Percentiles rank a stretch among this genome's conserved stretches.
Conservation (phyloP, 2,797 vertebrate genomes). For the Chanos chanos region DNA sequence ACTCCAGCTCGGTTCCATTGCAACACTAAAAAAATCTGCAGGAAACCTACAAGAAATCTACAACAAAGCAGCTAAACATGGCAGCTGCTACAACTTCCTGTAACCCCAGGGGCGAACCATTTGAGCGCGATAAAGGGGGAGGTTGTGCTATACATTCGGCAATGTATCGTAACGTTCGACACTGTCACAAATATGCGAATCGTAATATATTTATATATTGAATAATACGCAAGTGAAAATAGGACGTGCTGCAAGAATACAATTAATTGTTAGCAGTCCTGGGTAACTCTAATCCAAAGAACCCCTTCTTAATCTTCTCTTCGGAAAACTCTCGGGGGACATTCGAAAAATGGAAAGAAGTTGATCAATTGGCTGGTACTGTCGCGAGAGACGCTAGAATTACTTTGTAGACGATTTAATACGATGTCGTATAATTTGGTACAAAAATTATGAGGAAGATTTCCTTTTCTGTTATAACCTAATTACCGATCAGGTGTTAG, state of each 20-base stretch:
- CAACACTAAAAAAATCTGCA: constrained; percentile 75
- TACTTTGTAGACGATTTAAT: neutral
- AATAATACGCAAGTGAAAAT: too few relatives aligned
- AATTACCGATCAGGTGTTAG: too few relatives aligned
- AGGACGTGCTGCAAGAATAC: neutral
- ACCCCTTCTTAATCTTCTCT: constrained; percentile 6
- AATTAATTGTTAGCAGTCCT: neutral
- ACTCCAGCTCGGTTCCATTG: constrained; percentile 81
- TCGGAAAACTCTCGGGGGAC: constrained; percentile 53
- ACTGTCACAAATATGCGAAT: too few relatives aligned
- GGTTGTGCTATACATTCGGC: too few relatives aligned
- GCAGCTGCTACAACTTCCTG: constrained; percentile 78
- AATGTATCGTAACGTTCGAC: too few relatives aligned
- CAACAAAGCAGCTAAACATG: constrained; percentile 84
- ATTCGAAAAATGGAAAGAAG: constrained; percentile 48
- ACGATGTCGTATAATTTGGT: too few relatives aligned
- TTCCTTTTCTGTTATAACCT: too few relatives aligned
- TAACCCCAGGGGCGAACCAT: constrained; percentile 71
- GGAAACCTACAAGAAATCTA: too few relatives aligned
- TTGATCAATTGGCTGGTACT: constrained; percentile 49
- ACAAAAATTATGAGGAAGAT: too few relatives aligned
- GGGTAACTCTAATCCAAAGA: neutral
- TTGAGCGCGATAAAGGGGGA: constrained; percentile 34
- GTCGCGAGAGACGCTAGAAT: constrained; percentile 53
- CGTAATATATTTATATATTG: too few relatives aligned